A percentile compares a stretch with the other conserved stretches of the same genome.
Evolutionary conservation across 2,888 invertebrate genomes (phyloP).

Genomic region (Ypsolopha sequella): DNA sequence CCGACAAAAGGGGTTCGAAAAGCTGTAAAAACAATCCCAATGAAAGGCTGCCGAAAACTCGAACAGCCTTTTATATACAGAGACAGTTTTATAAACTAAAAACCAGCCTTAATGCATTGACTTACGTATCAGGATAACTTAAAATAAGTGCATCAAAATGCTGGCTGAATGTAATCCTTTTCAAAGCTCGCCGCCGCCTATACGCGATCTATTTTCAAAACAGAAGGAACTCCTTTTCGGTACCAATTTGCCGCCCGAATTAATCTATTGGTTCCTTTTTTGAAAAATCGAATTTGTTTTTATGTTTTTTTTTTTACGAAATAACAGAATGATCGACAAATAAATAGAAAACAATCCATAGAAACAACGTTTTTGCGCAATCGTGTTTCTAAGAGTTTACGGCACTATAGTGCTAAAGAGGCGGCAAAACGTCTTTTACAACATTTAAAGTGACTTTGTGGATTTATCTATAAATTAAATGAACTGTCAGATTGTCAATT

Average conservation of each 20-base stretch:
- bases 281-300: slow-evolving; percentile 33
- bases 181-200: slow-evolving; percentile 46
- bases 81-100: no score
- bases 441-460: no score
- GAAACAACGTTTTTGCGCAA: no score
- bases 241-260: slow-evolving; percentile 64
- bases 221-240: slow-evolving; percentile 65
- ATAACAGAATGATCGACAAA: neutral
- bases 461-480: no score
- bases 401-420: no score
- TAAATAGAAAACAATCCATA: neutral
- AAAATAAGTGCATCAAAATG: no score
- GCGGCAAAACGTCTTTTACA: no score
- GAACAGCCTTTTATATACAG: slow-evolving; percentile 12
- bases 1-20: slow-evolving; percentile 60
- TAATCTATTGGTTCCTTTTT: slow-evolving; percentile 38
- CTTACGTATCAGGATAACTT: no score
- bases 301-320: slow-evolving; percentile 29
- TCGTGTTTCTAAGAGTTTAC: no score
- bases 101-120: no score
- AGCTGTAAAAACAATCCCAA: slow-evolving; percentile 66
- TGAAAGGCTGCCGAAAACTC: slow-evolving; percentile 32
- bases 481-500: no score
- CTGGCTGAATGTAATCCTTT: slow-evolving; percentile 37
- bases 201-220: slow-evolving; percentile 57